These are phyloP conservation scores for Diachasma alloeum DNA, from an alignment of 1,140 invertebrate genomes.

Conservation along the genomic window DNA sequence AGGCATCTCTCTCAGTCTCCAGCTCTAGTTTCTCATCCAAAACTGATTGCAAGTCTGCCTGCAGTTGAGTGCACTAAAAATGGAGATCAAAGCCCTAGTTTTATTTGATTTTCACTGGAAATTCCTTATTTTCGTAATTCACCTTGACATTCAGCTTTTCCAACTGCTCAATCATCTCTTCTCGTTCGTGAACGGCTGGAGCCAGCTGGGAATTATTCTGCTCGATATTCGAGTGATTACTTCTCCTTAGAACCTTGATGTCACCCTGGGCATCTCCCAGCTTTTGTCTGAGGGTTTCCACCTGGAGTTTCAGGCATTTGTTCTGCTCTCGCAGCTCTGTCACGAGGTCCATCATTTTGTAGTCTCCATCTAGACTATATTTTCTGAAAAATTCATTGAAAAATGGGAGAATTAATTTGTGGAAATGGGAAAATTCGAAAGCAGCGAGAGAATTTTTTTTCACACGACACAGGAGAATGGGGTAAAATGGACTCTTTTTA, in stretches of 20 bases:
- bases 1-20: conserved; percentile 82
- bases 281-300: conserved; percentile 75
- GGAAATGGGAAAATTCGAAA: too few relatives aligned
- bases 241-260: conserved; percentile 70
- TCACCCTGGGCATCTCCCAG: conserved; percentile 77
- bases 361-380: conserved; percentile 39
- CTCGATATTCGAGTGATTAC: conserved; percentile 46
- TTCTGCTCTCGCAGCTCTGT: conserved; percentile 73
- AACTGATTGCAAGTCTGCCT: conserved; percentile 78
- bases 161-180: conserved; percentile 75
- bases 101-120: background rate
- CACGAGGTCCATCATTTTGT: conserved; percentile 58
- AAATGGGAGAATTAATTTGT: background rate
- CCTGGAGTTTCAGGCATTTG: conserved; percentile 73
- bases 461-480: too few relatives aligned
- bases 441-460: too few relatives aligned
- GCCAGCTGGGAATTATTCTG: conserved; percentile 43
- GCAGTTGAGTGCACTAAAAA: conserved; percentile 71
- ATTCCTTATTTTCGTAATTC: conserved; percentile 15
- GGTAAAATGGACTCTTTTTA: too few relatives aligned
- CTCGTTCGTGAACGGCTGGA: conserved; percentile 67
- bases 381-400: conserved; percentile 15
- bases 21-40: conserved; percentile 89
- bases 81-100: conserved; percentile 17
- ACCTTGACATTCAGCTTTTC: conserved; percentile 74